Evolutionary conservation across 2,888 invertebrate genomes (phyloP).

Genomic region (Nomada goodeniana): DNA sequence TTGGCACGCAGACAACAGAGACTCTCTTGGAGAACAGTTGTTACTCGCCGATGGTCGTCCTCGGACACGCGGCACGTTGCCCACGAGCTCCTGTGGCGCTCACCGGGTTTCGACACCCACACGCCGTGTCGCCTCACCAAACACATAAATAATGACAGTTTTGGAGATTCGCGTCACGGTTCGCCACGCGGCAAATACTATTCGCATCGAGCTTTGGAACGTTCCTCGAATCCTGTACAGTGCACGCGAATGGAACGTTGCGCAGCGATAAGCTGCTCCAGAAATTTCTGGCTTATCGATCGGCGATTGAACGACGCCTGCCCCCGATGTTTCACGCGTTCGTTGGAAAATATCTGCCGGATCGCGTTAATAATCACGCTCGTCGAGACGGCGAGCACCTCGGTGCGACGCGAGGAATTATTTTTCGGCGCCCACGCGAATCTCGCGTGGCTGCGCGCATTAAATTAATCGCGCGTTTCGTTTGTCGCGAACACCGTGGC

Average conservation of each 20-base stretch:
- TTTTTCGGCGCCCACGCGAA: slow-evolving; percentile 48
- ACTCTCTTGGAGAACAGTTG: slow-evolving; percentile 28
- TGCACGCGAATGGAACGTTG: neutral
- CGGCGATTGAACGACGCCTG: slow-evolving; percentile 16
- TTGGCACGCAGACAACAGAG: slow-evolving; percentile 2
- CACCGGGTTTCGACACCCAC: slow-evolving; percentile 83
- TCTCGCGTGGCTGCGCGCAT: slow-evolving; percentile 40
- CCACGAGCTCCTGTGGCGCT: slow-evolving; percentile 78
- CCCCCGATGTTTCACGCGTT: slow-evolving; percentile 32
- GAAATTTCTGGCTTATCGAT: slow-evolving; percentile 11
- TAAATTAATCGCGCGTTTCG: slow-evolving; percentile 59
- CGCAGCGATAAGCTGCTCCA: neutral
- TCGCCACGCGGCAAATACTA: slow-evolving; percentile 27
- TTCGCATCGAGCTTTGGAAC: slow-evolving; percentile 28
- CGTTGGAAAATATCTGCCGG: neutral
- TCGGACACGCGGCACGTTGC: slow-evolving; percentile 66
- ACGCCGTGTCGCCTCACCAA: slow-evolving; percentile 82
- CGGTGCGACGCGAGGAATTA: slow-evolving; percentile 17
- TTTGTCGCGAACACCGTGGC: slow-evolving; percentile 44
- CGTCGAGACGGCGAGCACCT: slow-evolving; percentile 10
- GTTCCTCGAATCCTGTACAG: neutral
- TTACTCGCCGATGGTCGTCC: slow-evolving; percentile 39
- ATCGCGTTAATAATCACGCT: slow-evolving; percentile 29
- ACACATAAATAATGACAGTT: slow-evolving; percentile 78
- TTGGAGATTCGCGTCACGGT: slow-evolving; percentile 63